These are phyloP conservation scores for Chaetops frenatus DNA, from an alignment of 2,113 vertebrate genomes.

Conservation along the genomic window DNA sequence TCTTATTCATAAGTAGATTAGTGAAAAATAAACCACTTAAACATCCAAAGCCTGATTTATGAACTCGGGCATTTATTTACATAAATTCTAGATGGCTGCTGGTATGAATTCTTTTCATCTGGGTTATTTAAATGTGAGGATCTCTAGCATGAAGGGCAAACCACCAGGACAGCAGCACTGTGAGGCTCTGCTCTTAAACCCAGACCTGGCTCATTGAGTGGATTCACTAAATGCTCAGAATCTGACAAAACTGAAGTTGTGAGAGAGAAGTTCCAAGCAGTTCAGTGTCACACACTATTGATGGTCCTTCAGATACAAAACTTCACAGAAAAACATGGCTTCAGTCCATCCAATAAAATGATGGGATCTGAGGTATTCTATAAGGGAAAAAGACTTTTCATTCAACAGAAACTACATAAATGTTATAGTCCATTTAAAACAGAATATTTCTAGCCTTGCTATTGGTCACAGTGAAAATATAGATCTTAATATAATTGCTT, in stretches of 20 bases:
- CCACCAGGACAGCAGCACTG: not conserved
- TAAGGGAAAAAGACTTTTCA: not conserved
- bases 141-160: not conserved
- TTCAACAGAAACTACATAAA: not conserved
- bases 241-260: not conserved
- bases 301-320: not conserved
- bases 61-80: not conserved
- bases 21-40: not conserved
- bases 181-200: not conserved
- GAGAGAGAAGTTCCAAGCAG: not conserved
- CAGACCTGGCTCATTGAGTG: rapidly evolving
- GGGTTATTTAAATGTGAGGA: not conserved
- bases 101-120: not conserved
- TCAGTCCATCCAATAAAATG: not conserved
- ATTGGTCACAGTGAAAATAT: not conserved
- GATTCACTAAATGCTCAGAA: not conserved
- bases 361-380: not conserved
- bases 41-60: not conserved
- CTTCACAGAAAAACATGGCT: not conserved
- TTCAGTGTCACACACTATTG: not conserved
- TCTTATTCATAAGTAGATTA: not conserved
- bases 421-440: not conserved
- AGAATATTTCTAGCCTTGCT: not conserved
- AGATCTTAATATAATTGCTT: not conserved
- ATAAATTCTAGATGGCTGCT: not conserved